phyloP scores from a whole-genome alignment of 35 echinoderm and acorn worm genomes.

The Acanthaster planci region DNA sequence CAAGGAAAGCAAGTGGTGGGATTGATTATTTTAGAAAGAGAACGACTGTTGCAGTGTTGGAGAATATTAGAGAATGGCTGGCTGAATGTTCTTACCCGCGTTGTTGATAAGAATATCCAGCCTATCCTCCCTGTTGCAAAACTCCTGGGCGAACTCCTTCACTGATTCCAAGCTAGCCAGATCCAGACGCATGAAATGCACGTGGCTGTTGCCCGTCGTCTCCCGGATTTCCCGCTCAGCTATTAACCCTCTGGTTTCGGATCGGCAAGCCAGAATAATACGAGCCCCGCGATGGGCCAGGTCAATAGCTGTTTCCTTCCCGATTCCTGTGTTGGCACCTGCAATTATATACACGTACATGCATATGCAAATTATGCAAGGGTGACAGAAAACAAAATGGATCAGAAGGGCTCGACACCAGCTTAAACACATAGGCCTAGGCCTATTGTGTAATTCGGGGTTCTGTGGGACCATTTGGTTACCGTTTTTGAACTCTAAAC shows the following conservation, averaged over 20 bases:
- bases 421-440: too few species aligned
- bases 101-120: conserved; percentile 90
- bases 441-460: too few species aligned
- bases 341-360: too few species aligned
- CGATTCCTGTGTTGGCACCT: conserved; percentile 93
- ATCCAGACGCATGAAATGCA: conserved; percentile 72
- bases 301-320: conserved; percentile 82
- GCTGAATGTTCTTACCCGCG: conserved; percentile 58
- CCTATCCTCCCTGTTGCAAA: conserved; percentile 65
- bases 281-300: conserved; percentile 77
- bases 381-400: too few species aligned
- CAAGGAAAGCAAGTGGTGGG: too few species aligned
- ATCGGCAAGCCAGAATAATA: conserved; percentile 86
- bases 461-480: too few species aligned
- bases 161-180: conserved; percentile 74
- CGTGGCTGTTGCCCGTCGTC: conserved; percentile 56
- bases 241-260: conserved; percentile 49
- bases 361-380: too few species aligned
- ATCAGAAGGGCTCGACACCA: too few species aligned
- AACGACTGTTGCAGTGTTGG: too few species aligned
- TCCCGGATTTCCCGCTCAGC: conserved; percentile 69
- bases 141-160: conserved; percentile 63
- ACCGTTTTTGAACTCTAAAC: too few species aligned
- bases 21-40: too few species aligned
- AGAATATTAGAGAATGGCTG: neutral